Base-by-base conservation (phyloP, 2,888 invertebrate species). In the Megalurothrips usitatus region DNA sequence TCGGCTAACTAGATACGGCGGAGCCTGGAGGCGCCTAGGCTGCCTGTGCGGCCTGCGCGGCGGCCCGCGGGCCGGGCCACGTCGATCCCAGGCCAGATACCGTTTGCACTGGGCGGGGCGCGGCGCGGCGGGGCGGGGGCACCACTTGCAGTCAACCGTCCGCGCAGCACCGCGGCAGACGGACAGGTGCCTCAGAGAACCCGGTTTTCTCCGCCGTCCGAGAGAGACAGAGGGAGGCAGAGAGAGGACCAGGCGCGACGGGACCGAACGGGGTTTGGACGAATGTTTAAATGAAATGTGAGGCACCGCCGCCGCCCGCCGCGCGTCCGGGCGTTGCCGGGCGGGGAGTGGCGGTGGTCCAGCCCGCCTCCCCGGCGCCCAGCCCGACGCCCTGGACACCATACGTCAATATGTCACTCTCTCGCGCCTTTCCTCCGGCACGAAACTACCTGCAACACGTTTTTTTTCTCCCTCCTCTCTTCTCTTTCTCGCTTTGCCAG, bases 1-100 rank as follows among this genome's bases (percentile, higher is more conserved):
- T 75, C 68, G 26, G 68, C 68, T 75, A 26, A 75, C 68, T 23
- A 75, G 68, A 75, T 75, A 75, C 68, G 68, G 68, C 23, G 12
- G 68, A 23, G 26, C 10, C 58, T 58, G 58, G 58, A 58, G 58
- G 34, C 34, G 34, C 34, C 34, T 2, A 6, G 34, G 34, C 34
- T n/a, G n/a, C n/a, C n/a, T n/a, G n/a, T n/a, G n/a, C n/a, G n/a
- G n/a, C n/a, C n/a, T n/a, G n/a, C n/a, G n/a, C n/a, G n/a, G 6
- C 34, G 6, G 34, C 34, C 34, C 34, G n/a, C n/a, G 34, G 34
- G 34, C 34, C 34, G 34, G 34, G 34, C 34, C 58, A 14, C 17
- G 19, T 17, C 58, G 68, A 75, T 75, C 68, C 26, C 12, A 26
- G 23, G 26, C 0, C 12, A 23, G 68, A 75, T 75, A 75, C 68